Conservation (phyloP, 35 echinoderm and acorn worm genomes). For the Apostichopus parvimensis region DNA sequence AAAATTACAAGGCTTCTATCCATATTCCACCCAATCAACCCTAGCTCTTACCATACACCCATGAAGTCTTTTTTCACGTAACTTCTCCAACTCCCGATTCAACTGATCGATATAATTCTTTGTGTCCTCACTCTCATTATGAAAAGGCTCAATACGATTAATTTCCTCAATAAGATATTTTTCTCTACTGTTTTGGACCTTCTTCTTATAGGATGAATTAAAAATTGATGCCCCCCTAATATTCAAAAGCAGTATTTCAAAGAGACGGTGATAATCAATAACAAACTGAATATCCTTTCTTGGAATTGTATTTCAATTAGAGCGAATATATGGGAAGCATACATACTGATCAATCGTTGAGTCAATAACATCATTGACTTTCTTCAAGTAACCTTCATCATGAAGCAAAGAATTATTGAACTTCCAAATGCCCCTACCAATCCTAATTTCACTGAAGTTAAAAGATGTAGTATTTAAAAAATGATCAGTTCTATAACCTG, state of each 20-base stretch:
- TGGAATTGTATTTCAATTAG: not conserved
- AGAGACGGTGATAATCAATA: not conserved
- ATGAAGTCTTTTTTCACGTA: not conserved
- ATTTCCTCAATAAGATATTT: not conserved
- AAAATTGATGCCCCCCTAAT: not conserved
- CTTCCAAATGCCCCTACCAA: too few species aligned
- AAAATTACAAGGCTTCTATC: not conserved
- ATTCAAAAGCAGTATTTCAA: not conserved
- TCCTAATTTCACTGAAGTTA: too few species aligned
- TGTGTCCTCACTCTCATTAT: not conserved
- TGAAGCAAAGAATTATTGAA: too few species aligned
- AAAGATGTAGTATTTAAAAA: too few species aligned
- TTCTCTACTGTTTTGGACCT: not conserved
- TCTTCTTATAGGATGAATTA: not conserved
- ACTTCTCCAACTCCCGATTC: not conserved
- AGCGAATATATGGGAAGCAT: not conserved
- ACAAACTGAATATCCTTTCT: not conserved
- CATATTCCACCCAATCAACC: not conserved
- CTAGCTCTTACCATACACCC: slow-evolving; percentile 2
- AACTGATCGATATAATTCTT: not conserved
- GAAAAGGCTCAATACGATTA: not conserved
- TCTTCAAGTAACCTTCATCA: slow-evolving; percentile 7
- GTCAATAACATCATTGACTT: not conserved
- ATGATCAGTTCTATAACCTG: too few species aligned
- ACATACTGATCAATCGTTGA: not conserved